These are phyloP conservation scores for Sycobia sp. DNA, from an alignment of 1,140 invertebrate genomes.

Conservation along the genomic window DNA sequence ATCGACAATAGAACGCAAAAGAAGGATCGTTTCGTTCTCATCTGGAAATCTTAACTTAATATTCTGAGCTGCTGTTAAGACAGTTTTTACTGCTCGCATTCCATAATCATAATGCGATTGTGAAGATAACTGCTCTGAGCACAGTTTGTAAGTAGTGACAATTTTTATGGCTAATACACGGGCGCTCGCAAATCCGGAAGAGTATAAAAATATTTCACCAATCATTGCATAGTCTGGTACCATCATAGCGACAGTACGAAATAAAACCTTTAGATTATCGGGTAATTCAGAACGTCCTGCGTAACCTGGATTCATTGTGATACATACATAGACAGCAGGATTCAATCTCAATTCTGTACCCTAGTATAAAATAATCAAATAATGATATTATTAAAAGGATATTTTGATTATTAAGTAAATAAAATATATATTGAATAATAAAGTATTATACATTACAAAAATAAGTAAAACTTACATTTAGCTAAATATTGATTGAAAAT, in stretches of 20 bases:
- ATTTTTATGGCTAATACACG: conserved; percentile 84
- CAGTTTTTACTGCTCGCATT: conserved; percentile 83
- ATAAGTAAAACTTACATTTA: no score
- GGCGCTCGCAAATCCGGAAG: conserved; percentile 84
- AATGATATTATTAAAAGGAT: not conserved
- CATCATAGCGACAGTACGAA: conserved; percentile 95
- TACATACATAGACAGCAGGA: conserved; percentile 84
- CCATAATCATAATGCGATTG: conserved; percentile 92
- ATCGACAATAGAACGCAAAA: conserved; percentile 86
- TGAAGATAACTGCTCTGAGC: conserved; percentile 87
- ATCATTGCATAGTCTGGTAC: conserved; percentile 92
- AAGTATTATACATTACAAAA: no score
- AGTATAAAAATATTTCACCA: conserved; percentile 88
- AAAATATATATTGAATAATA: not conserved
- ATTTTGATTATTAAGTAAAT: not conserved
- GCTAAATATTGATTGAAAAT: no score
- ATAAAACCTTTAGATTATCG: conserved; percentile 89
- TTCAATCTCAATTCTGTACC: conserved; percentile 82
- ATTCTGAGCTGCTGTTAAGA: conserved; percentile 84
- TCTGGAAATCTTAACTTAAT: conserved; percentile 83
- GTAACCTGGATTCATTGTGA: conserved; percentile 94
- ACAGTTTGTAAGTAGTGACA: conserved; percentile 85
- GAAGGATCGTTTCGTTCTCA: conserved; percentile 77
- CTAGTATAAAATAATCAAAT: conserved; percentile 25
- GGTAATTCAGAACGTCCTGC: conserved; percentile 85